Percentiles rank a stretch among this genome's conserved stretches.
These are phyloP conservation scores for Diachrysia chrysitis DNA, from an alignment of 2,888 invertebrate species.

Conservation along the genomic window DNA sequence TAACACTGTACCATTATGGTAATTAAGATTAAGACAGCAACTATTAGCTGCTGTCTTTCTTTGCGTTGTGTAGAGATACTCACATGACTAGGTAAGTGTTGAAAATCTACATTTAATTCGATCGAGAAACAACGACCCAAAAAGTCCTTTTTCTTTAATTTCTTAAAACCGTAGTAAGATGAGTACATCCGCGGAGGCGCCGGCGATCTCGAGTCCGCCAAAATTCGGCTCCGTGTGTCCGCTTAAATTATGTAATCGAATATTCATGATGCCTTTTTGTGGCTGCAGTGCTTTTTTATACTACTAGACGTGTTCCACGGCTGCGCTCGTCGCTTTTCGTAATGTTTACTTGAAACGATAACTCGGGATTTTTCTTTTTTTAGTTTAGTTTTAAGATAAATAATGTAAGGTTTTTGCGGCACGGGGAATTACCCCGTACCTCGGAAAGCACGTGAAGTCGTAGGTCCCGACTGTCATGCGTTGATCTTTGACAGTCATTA, in stretches of 20 bases:
- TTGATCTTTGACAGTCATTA: too few species aligned
- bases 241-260: constrained; percentile 83
- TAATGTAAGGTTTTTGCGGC: too few species aligned
- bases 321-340: constrained; percentile 38
- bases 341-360: constrained; percentile 25
- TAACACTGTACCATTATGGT: too few species aligned
- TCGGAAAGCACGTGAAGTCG: too few species aligned
- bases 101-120: neutral
- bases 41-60: too few species aligned
- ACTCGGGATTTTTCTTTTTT: neutral
- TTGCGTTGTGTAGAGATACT: too few species aligned
- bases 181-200: constrained; percentile 70
- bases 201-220: constrained; percentile 64
- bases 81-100: neutral
- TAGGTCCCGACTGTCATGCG: too few species aligned
- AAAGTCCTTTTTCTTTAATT: constrained; percentile 9
- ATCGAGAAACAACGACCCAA: neutral
- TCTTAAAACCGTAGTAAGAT: constrained; percentile 64
- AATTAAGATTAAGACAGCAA: too few species aligned
- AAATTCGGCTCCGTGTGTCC: constrained; percentile 65
- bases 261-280: constrained; percentile 75
- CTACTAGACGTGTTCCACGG: constrained; percentile 59
- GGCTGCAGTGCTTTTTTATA: constrained; percentile 68
- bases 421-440: too few species aligned
- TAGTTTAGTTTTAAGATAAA: too few species aligned